These are phyloP conservation scores for Himalopsyche phryganea DNA, from an alignment of 1,140 invertebrate species.

Conservation along the genomic window DNA sequence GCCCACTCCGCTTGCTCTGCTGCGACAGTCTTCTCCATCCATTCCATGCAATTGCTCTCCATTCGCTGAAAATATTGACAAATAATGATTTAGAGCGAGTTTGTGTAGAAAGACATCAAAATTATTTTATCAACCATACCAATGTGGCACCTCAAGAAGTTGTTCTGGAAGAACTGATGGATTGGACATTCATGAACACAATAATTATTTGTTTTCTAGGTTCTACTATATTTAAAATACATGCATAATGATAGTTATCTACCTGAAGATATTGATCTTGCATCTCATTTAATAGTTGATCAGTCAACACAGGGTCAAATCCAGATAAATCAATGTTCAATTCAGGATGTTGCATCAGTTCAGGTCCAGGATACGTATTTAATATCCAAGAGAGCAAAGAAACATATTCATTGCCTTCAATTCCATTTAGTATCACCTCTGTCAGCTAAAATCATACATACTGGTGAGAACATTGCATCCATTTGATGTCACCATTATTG, in stretches of 20 bases:
- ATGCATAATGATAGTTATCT: conserved; percentile 3
- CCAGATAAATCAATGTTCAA: conserved; percentile 74
- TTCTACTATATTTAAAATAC: too few relatives aligned
- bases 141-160: too few relatives aligned
- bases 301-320: conserved; percentile 70
- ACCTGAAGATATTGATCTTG: conserved; percentile 77
- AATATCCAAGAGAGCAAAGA: conserved; percentile 89
- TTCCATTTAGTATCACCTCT: conserved; percentile 79
- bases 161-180: too few relatives aligned
- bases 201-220: too few relatives aligned
- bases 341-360: conserved; percentile 85
- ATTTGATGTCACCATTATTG: too few relatives aligned
- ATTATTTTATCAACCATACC: too few relatives aligned
- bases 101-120: too few relatives aligned
- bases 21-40: conserved; percentile 92
- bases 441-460: conserved; percentile 61
- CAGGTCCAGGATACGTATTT: conserved; percentile 78
- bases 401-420: conserved; percentile 96
- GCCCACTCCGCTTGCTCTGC: conserved; percentile 88
- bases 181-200: too few relatives aligned
- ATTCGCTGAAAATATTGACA: conserved; percentile 69
- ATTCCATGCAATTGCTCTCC: conserved; percentile 88
- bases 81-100: too few relatives aligned
- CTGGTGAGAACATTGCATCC: background rate
- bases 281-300: conserved; percentile 71